Evolutionary conservation across 2,888 invertebrate genomes (phyloP).

Genomic region (Shargacucullia verbasci): DNA sequence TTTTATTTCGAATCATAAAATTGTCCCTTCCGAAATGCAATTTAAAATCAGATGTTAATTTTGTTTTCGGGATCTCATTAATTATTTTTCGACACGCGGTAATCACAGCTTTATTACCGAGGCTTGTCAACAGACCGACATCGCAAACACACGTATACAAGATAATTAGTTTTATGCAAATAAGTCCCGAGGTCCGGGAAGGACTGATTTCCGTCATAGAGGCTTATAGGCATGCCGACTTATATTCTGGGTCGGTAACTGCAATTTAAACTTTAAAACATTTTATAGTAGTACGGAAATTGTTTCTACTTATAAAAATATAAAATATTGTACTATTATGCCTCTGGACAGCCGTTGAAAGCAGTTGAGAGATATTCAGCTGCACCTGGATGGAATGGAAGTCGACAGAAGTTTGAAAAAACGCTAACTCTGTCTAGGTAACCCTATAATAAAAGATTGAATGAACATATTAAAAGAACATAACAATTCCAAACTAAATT

Average conservation of each 20-base stretch:
- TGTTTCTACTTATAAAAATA: too few species aligned
- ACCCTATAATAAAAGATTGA: too few species aligned
- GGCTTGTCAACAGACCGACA: slow-evolving; percentile 58
- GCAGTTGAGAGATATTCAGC: too few species aligned
- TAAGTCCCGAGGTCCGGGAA: slow-evolving; percentile 43
- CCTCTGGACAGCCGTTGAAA: too few species aligned
- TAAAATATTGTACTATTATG: too few species aligned
- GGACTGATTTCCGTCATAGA: slow-evolving; percentile 16
- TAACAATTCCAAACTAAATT: slow-evolving; percentile 9
- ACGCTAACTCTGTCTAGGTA: too few species aligned
- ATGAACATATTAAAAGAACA: background rate
- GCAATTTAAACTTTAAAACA: too few species aligned
- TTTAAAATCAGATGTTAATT: slow-evolving; percentile 8
- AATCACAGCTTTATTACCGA: slow-evolving; percentile 58
- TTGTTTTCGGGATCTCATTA: slow-evolving; percentile 58
- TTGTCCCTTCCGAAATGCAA: too few species aligned
- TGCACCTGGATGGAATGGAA: too few species aligned
- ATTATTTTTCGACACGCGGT: slow-evolving; percentile 58
- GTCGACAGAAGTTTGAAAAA: too few species aligned
- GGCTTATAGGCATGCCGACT: background rate
- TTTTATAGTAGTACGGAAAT: too few species aligned
- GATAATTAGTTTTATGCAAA: slow-evolving; percentile 73
- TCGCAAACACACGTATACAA: slow-evolving; percentile 60
- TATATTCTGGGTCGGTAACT: background rate
- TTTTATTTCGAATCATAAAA: too few species aligned